Evolutionary conservation across 2,113 vertebrate genomes (phyloP).

Genomic region (Lutjanus erythropterus): DNA sequence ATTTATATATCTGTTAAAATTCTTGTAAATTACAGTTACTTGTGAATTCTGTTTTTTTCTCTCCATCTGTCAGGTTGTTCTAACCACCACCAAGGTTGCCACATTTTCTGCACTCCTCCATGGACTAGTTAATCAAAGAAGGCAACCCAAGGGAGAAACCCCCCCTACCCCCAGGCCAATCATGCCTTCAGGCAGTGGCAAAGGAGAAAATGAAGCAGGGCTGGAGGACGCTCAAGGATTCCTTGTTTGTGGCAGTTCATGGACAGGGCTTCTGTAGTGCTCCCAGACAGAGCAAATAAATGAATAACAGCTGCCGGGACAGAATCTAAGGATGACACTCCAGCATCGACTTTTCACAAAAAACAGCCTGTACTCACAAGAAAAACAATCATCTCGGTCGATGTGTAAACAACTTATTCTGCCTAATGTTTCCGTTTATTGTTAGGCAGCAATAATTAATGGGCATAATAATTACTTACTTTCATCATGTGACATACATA

Average conservation of each 20-base stretch:
- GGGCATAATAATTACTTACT: too few species aligned
- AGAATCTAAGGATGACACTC: constrained; percentile 18
- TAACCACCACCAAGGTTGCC: constrained; percentile 13
- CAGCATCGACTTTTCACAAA: neutral
- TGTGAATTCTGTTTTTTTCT: constrained; percentile 24
- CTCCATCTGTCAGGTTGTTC: constrained; percentile 4
- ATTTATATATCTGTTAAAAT: constrained; percentile 18
- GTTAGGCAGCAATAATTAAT: too few species aligned
- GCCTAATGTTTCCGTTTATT: too few species aligned
- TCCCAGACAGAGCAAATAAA: constrained; percentile 16
- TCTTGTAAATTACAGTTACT: constrained; percentile 12
- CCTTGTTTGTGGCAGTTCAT: constrained; percentile 40
- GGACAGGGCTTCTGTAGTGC: constrained; percentile 10
- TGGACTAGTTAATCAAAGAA: constrained; percentile 57
- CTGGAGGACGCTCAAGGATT: constrained; percentile 43
- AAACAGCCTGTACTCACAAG: too few species aligned
- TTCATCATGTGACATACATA: too few species aligned
- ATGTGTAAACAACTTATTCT: too few species aligned
- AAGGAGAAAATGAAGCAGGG: constrained; percentile 47
- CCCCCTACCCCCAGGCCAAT: constrained; percentile 25
- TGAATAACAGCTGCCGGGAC: constrained; percentile 14
- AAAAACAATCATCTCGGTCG: too few species aligned
- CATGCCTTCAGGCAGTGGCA: constrained; percentile 57
- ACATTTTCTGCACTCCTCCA: neutral
- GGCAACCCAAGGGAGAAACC: constrained; percentile 37